Evolutionary conservation across 2,113 vertebrate species (phyloP).

Genomic region (Amphilophus citrinellus): DNA sequence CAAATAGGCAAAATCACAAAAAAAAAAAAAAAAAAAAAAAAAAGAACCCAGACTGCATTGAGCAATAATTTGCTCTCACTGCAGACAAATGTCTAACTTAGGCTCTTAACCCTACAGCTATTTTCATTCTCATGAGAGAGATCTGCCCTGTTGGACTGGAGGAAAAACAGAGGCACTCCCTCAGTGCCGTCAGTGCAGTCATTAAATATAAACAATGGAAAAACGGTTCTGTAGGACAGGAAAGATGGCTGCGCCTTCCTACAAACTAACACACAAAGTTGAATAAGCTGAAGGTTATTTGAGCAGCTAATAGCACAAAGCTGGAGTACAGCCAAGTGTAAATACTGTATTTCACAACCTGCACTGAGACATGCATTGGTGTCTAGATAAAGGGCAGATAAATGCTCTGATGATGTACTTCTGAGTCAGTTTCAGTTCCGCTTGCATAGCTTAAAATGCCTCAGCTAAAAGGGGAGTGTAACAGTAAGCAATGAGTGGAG

Average conservation of each 20-base stretch:
- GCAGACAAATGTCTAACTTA: constrained; percentile 23
- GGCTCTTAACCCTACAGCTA: neutral
- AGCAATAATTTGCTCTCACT: neutral
- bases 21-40: neutral
- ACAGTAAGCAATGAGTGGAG: neutral
- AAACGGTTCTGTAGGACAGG: constrained; percentile 69
- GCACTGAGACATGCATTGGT: constrained; percentile 12
- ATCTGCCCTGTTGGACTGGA: constrained; percentile 49
- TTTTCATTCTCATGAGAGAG: constrained; percentile 41
- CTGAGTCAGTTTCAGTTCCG: constrained; percentile 42
- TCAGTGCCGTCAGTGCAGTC: constrained; percentile 51
- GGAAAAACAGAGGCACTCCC: constrained; percentile 64
- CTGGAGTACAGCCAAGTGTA: constrained; percentile 48
- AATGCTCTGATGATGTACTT: constrained; percentile 13
- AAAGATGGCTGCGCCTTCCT: constrained; percentile 69
- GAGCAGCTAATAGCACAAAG: constrained; percentile 56
- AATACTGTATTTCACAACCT: constrained; percentile 52
- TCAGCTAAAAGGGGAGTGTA: neutral
- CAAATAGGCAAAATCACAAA: constrained; percentile 7
- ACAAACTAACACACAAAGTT: constrained; percentile 40
- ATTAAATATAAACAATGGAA: constrained; percentile 82
- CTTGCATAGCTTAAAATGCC: constrained; percentile 21
- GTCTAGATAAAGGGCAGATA: constrained; percentile 57
- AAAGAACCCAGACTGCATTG: neutral
- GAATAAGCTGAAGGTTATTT: constrained; percentile 69